Evolutionary conservation across 2,113 vertebrate species (phyloP).

Genomic region (Tupaia tana): DNA sequence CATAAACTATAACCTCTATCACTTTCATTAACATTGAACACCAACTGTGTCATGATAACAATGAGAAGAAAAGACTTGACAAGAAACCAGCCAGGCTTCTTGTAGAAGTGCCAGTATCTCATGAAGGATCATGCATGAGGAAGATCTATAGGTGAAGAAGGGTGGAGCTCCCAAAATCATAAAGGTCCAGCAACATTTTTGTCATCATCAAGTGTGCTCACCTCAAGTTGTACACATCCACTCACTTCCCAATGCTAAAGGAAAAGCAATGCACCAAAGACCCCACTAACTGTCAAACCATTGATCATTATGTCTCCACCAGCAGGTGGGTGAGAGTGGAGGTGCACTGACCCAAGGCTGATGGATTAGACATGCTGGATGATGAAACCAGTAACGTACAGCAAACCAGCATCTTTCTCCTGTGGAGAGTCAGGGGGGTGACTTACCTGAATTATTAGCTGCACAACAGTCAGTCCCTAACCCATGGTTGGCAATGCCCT

Average conservation of each 20-base stretch:
- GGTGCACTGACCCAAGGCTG: background rate
- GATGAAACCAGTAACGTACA: background rate
- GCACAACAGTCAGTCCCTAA: conserved; percentile 19
- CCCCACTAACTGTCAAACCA: background rate
- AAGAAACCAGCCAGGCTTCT: background rate
- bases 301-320: background rate
- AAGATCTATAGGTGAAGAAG: background rate
- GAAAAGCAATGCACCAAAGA: background rate
- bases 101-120: background rate
- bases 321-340: background rate
- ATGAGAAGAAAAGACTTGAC: background rate
- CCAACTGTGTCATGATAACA: background rate
- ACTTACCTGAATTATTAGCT: background rate
- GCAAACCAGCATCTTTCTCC: background rate
- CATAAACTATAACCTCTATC: background rate
- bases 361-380: background rate
- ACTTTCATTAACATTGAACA: background rate
- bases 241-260: background rate
- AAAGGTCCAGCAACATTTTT: background rate
- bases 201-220: background rate
- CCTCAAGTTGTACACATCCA: background rate
- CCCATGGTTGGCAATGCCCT: background rate
- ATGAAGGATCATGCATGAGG: background rate
- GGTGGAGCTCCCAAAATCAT: background rate
- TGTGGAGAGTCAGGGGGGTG: background rate